A percentile compares a stretch with the other conserved stretches of the same genome.
phyloP scores from a whole-genome alignment of 2,888 invertebrate species.

The Nemoura dubitans region DNA sequence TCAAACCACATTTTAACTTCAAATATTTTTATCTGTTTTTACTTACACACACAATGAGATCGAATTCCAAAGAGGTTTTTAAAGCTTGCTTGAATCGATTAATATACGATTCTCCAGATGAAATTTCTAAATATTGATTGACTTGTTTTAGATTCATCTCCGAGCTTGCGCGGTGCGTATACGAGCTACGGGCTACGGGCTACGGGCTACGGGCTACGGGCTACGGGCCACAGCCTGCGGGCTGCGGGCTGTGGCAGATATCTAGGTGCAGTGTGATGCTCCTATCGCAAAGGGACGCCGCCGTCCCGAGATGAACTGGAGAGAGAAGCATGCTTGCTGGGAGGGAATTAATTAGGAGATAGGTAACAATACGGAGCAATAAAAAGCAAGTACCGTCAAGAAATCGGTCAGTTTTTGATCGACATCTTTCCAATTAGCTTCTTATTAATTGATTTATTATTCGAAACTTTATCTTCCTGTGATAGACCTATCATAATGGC shows the following conservation, averaged over 20 bases:
- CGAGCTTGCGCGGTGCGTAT: background rate
- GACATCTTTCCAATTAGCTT: background rate
- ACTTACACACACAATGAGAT: background rate
- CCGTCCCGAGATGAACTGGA: background rate
- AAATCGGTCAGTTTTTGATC: background rate
- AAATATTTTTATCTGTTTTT: background rate
- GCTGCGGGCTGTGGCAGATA: too few relatives aligned
- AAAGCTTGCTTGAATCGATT: constrained; percentile 7
- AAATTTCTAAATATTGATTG: constrained; percentile 2
- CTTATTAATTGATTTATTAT: constrained; percentile 3
- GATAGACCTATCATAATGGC: background rate
- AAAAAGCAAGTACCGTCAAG: background rate
- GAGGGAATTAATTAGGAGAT: constrained; percentile 7
- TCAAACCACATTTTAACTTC: background rate
- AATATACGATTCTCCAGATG: constrained; percentile 2
- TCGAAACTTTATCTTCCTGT: background rate
- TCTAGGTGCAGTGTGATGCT: background rate
- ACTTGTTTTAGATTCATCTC: background rate
- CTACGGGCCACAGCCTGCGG: too few relatives aligned
- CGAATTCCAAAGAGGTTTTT: background rate
- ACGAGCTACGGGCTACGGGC: too few relatives aligned
- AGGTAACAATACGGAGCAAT: background rate
- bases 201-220: too few relatives aligned
- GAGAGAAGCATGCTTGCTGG: background rate
- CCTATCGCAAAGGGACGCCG: background rate